phyloP scores from a whole-genome alignment of 1,140 invertebrate species.

The Bombus affinis region DNA sequence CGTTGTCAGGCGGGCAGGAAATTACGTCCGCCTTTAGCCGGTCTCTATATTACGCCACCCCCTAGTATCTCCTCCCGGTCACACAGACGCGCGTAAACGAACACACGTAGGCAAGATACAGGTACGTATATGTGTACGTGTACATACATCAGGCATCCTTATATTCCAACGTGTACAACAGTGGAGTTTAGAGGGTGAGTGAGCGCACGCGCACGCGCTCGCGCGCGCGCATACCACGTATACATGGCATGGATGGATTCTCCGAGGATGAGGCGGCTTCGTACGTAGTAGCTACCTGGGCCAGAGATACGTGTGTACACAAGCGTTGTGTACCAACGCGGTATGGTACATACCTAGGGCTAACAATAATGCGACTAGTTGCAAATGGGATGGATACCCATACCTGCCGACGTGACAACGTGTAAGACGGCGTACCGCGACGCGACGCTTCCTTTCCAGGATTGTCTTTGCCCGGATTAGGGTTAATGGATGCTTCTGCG shows the following conservation, averaged over 20 bases:
- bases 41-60: conserved; percentile 80
- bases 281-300: conserved; percentile 60
- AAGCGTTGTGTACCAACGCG: conserved; percentile 61
- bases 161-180: conserved; percentile 12
- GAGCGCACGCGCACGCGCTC: conserved; percentile 30
- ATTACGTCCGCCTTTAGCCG: conserved; percentile 83
- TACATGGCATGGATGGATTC: conserved; percentile 29
- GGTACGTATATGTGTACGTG: not conserved
- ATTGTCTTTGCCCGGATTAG: not conserved
- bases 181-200: conserved; percentile 10
- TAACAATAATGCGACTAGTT: conserved; percentile 71
- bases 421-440: conserved; percentile 56
- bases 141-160: conserved; percentile 23
- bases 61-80: conserved; percentile 49
- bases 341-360: conserved; percentile 68
- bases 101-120: not conserved
- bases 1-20: conserved; percentile 83
- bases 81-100: not conserved
- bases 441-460: not conserved
- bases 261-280: conserved; percentile 58
- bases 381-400: conserved; percentile 70
- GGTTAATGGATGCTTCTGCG: not conserved
- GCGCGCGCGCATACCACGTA: conserved; percentile 18
- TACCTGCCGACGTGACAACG: conserved; percentile 64
- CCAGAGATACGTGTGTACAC: conserved; percentile 68